Conservation (phyloP, 2,113 vertebrate species). For the Sceloporus undulatus region DNA sequence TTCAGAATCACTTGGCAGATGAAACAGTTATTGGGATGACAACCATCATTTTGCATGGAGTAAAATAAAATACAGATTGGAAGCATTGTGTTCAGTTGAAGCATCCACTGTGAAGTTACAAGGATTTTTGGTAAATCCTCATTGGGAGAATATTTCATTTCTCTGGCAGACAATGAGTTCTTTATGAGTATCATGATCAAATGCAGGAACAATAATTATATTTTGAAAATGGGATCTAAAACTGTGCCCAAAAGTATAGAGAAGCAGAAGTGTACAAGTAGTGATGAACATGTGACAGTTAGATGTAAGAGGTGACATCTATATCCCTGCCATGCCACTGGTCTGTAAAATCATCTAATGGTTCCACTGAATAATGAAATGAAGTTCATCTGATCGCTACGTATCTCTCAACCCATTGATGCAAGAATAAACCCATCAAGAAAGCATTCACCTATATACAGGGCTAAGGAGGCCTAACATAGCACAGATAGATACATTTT, state of each 20-base stretch:
- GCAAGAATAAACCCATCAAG: conserved; percentile 21
- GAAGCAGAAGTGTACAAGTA: background rate
- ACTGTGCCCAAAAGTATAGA: background rate
- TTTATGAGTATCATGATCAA: background rate
- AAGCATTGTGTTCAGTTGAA: background rate
- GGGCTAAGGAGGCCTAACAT: background rate
- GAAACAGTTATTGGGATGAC: background rate
- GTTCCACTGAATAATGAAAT: conserved; percentile 5
- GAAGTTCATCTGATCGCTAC: background rate
- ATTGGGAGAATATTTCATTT: background rate
- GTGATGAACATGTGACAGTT: too few species aligned
- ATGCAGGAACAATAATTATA: background rate
- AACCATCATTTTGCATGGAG: background rate
- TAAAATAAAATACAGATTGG: background rate
- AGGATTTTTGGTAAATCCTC: background rate
- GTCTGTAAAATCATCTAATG: background rate
- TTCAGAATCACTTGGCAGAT: background rate
- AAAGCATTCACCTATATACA: background rate
- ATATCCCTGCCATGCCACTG: background rate
- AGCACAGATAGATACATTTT: background rate
- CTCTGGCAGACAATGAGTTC: background rate
- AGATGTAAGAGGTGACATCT: background rate
- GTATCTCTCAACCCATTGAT: background rate
- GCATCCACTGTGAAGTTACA: background rate
- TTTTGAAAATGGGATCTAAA: background rate